A percentile compares a stretch with the other conserved stretches of the same genome.
Evolutionary conservation across 2,113 vertebrate species (phyloP).

Genomic region (Syrmaticus mikado): DNA sequence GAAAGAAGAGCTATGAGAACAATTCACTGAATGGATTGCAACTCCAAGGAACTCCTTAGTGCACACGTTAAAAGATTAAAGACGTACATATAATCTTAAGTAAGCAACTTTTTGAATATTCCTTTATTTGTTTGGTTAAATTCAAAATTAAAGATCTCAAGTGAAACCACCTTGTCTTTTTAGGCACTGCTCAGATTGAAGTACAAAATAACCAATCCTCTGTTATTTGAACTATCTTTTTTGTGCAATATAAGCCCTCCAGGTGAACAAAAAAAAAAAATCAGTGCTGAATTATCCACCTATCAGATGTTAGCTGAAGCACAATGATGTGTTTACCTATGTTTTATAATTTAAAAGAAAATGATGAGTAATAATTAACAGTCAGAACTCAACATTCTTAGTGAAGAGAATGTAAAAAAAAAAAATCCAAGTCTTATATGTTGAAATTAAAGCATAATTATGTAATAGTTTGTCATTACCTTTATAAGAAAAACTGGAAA

Average conservation of each 20-base stretch:
- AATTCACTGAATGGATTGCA: neutral
- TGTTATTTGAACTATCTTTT: neutral
- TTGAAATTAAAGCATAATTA: neutral
- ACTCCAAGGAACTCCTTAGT: neutral
- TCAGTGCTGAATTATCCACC: neutral
- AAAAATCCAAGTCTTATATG: neutral
- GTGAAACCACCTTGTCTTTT: neutral
- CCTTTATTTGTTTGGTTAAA: neutral
- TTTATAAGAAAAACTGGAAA: neutral
- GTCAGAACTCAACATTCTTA: neutral
- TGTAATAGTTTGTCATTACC: neutral
- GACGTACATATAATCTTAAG: neutral
- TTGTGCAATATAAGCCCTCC: neutral
- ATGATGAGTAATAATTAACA: slow-evolving; percentile 18
- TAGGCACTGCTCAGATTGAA: neutral
- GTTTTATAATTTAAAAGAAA: neutral
- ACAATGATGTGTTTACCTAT: neutral
- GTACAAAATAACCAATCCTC: neutral
- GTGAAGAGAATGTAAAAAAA: neutral
- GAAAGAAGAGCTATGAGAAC: neutral
- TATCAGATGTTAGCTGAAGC: neutral
- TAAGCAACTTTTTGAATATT: neutral
- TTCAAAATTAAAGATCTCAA: neutral
- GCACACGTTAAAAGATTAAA: neutral
- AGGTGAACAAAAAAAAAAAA: neutral